These are phyloP conservation scores for Adrianichthys oophorus DNA, from an alignment of 2,797 vertebrate species.

Conservation along the genomic window DNA sequence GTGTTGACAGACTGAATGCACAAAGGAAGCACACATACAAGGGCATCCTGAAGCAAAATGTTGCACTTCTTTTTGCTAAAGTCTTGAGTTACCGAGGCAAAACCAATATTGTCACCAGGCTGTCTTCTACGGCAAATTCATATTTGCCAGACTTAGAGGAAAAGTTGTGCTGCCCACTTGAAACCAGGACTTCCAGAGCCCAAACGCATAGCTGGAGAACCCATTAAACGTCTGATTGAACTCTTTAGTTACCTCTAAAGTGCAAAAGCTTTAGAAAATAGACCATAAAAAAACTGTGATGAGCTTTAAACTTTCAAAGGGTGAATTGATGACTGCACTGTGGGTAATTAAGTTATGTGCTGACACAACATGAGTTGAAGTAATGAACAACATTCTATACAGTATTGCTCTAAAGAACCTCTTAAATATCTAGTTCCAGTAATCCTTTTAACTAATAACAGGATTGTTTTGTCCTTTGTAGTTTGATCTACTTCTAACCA, in stretches of 20 bases:
- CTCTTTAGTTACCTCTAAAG: slow-evolving; percentile 9
- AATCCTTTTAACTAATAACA: too few species aligned
- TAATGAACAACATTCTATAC: not conserved
- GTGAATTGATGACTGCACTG: slow-evolving; percentile 12
- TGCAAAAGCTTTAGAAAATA: slow-evolving; percentile 36
- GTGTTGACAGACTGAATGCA: slow-evolving; percentile 1
- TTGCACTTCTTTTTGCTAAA: slow-evolving; percentile 27
- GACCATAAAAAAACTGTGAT: slow-evolving; percentile 29
- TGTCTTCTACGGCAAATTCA: slow-evolving; percentile 42
- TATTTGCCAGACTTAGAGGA: not conserved
- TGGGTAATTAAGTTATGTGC: slow-evolving; percentile 8
- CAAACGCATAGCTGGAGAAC: slow-evolving; percentile 26
- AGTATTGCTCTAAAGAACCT: not conserved
- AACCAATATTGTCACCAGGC: slow-evolving; percentile 50
- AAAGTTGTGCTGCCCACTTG: slow-evolving; percentile 8
- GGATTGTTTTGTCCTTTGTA: too few species aligned
- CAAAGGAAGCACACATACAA: slow-evolving; percentile 13
- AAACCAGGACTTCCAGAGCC: slow-evolving; percentile 14
- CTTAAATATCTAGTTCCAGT: too few species aligned
- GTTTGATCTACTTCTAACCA: too few species aligned
- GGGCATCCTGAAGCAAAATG: slow-evolving; percentile 42
- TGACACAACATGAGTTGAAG: slow-evolving; percentile 5
- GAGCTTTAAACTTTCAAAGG: slow-evolving; percentile 13
- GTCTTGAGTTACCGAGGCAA: slow-evolving; percentile 29
- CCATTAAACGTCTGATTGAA: slow-evolving; percentile 29